These are phyloP conservation scores for Antigone vipio DNA, from an alignment of 2,113 vertebrate genomes.

Conservation along the genomic window DNA sequence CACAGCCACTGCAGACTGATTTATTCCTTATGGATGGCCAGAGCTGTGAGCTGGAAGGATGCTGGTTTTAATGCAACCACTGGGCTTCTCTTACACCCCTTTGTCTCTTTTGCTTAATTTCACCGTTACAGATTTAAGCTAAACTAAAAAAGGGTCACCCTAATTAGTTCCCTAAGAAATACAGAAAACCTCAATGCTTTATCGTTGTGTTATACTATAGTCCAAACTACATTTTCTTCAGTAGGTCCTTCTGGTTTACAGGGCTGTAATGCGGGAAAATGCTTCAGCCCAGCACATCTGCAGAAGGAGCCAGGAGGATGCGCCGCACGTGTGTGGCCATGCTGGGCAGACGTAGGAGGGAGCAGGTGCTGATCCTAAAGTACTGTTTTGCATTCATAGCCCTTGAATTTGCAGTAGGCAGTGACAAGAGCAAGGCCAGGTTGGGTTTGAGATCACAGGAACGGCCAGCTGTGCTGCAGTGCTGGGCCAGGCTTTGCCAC, in stretches of 20 bases:
- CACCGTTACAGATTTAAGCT: neutral
- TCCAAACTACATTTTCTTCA: rapidly evolving
- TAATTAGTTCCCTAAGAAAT: neutral
- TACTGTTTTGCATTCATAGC: neutral
- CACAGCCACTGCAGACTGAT: neutral
- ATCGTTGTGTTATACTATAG: rapidly evolving
- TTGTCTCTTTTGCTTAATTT: neutral
- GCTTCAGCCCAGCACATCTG: neutral
- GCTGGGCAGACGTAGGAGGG: neutral
- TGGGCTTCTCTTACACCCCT: neutral
- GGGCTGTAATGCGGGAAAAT: neutral
- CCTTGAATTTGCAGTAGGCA: neutral
- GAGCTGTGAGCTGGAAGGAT: neutral
- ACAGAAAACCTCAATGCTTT: neutral
- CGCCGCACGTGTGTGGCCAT: rapidly evolving
- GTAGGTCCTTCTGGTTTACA: neutral
- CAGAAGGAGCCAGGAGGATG: neutral
- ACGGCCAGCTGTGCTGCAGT: neutral
- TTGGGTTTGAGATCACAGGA: neutral
- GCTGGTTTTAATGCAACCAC: neutral
- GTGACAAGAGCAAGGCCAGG: neutral
- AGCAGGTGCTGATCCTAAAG: neutral
- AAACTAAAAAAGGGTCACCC: neutral
- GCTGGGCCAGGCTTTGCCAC: neutral
- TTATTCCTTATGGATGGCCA: neutral